These are phyloP conservation scores for Caenorhabditis panamensis DNA, from an alignment of 2,888 invertebrate species.

Conservation along the genomic window DNA sequence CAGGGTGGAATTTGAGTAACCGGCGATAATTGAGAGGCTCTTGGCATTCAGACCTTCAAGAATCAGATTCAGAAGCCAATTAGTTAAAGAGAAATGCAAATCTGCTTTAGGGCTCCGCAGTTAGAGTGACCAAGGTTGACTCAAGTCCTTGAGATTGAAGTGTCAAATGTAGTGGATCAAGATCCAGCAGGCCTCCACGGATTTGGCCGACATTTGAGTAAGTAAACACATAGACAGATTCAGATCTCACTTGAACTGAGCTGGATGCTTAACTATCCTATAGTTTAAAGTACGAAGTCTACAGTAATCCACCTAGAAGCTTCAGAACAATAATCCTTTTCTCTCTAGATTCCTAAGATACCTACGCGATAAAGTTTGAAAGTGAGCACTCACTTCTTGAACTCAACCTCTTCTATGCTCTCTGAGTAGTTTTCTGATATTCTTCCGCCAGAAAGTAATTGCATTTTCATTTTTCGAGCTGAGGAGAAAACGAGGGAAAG, in stretches of 20 bases:
- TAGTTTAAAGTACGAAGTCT: too few species aligned
- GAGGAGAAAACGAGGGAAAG: not conserved
- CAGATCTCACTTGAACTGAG: too few species aligned
- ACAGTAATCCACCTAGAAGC: too few species aligned
- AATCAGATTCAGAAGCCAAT: not conserved
- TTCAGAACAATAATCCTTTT: too few species aligned
- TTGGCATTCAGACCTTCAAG: not conserved
- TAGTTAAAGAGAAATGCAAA: not conserved
- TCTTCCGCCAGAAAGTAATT: constrained; percentile 1
- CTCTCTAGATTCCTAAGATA: not conserved
- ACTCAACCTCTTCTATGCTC: not conserved
- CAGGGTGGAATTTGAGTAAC: not conserved
- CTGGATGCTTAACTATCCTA: too few species aligned
- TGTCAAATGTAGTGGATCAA: not conserved
- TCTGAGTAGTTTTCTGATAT: constrained; percentile 4
- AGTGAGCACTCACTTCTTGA: not conserved
- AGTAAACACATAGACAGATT: not conserved
- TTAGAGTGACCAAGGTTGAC: not conserved
- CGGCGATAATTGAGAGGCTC: not conserved
- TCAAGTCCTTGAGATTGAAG: not conserved
- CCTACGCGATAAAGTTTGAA: not conserved
- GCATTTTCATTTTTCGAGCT: constrained; percentile 2
- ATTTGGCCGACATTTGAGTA: not conserved
- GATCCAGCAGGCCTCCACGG: not conserved
- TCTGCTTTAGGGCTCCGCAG: not conserved